Evolutionary conservation across 1,140 invertebrate species (phyloP).

Genomic region (Pogonus chalceus): DNA sequence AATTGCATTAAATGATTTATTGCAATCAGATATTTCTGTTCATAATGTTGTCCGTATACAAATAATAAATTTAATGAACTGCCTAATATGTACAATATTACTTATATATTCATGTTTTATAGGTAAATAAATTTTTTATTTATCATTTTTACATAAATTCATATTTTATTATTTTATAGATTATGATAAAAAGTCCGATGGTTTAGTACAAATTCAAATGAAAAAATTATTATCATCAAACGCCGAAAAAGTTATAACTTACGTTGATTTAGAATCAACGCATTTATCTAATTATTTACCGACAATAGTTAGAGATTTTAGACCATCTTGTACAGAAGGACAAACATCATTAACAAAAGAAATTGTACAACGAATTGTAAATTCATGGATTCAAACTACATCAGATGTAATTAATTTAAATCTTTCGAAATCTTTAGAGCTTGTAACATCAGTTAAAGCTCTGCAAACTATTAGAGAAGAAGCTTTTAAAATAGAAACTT

Average conservation of each 20-base stretch:
- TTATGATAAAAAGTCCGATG: constrained; percentile 35
- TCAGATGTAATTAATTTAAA: constrained; percentile 41
- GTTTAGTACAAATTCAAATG: constrained; percentile 44
- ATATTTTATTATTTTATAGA: constrained; percentile 5
- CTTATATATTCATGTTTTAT: constrained; percentile 55
- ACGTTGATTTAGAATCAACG: constrained; percentile 36
- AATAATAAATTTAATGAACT: constrained; percentile 41
- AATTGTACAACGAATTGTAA: constrained; percentile 34
- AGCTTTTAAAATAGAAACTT: constrained; percentile 43
- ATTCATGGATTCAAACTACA: constrained; percentile 49
- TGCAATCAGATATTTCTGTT: constrained; percentile 36
- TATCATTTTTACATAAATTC: background rate
- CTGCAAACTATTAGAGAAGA: constrained; percentile 54
- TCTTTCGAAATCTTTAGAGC: constrained; percentile 44
- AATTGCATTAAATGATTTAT: constrained; percentile 26
- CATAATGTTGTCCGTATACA: constrained; percentile 40
- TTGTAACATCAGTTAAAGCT: constrained; percentile 51
- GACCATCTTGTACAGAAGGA: constrained; percentile 36
- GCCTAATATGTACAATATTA: constrained; percentile 42
- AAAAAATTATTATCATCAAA: constrained; percentile 41
- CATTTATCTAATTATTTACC: constrained; percentile 39
- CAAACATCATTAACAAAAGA: constrained; percentile 26
- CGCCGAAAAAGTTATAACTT: constrained; percentile 37
- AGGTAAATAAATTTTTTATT: constrained; percentile 40
- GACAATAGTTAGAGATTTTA: constrained; percentile 40